phyloP scores from a whole-genome alignment of 2,797 vertebrate species.

The Protonibea diacanthus region DNA sequence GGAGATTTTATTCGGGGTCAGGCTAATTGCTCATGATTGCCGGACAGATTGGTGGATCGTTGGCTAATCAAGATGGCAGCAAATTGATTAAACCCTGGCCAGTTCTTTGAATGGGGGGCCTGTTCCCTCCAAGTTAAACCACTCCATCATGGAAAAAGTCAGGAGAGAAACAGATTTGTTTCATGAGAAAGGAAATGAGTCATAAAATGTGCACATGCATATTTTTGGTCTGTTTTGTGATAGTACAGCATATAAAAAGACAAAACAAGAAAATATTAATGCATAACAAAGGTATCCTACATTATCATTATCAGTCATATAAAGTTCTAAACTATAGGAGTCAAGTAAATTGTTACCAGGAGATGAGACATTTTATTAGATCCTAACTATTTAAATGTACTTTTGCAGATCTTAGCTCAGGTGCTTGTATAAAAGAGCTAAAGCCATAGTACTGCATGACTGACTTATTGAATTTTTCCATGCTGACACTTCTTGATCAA shows the following conservation, averaged over 20 bases:
- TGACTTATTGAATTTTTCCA: neutral
- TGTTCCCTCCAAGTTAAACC: constrained; percentile 36
- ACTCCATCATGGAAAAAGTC: neutral
- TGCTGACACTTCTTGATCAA: neutral
- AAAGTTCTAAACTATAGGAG: neutral
- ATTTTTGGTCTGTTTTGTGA: constrained; percentile 4
- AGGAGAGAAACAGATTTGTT: constrained; percentile 18
- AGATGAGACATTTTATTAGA: neutral
- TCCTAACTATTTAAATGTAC: neutral
- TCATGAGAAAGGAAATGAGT: constrained; percentile 5
- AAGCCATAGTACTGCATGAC: neutral
- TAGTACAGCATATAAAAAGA: neutral
- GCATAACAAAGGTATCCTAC: neutral
- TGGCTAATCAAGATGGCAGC: constrained; percentile 68
- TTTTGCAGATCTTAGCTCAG: neutral
- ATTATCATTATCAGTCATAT: neutral
- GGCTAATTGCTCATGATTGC: constrained; percentile 73
- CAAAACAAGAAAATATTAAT: neutral
- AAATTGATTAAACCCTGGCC: constrained; percentile 56
- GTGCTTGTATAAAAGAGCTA: neutral
- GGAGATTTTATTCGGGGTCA: constrained; percentile 57
- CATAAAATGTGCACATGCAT: too few species aligned
- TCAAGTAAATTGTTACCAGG: neutral
- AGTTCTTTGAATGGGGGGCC: constrained; percentile 39
- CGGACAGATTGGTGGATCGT: constrained; percentile 60